Conservation (phyloP, 2,113 vertebrate genomes). For the Chloebia gouldiae region DNA sequence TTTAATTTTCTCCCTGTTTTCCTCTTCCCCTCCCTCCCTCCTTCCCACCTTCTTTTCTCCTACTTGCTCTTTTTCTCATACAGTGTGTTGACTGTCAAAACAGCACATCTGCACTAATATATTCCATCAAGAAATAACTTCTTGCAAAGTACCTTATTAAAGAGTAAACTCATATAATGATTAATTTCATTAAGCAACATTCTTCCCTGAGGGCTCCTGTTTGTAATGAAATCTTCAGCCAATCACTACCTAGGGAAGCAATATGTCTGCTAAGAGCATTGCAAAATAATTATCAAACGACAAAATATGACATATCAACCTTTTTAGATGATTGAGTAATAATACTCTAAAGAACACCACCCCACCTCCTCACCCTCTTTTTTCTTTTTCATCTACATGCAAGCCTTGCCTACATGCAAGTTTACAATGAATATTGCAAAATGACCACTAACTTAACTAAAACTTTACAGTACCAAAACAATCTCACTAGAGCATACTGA, state of each 20-base stretch:
- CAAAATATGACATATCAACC: not conserved
- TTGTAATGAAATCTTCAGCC: conserved; percentile 29
- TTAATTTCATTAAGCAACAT: conserved; percentile 39
- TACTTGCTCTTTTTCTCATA: not conserved
- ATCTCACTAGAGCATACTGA: not conserved
- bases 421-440: not conserved
- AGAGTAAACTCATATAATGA: not conserved
- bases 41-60: not conserved
- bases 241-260: not conserved
- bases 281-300: not conserved
- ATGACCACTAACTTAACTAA: not conserved
- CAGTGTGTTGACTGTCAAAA: not conserved
- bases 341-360: not conserved
- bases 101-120: not conserved
- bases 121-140: conserved; percentile 3
- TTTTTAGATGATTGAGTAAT: not conserved
- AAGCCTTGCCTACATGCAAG: not conserved
- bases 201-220: conserved; percentile 20
- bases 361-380: not conserved
- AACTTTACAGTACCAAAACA: not conserved
- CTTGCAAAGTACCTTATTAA: conserved; percentile 22
- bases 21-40: not conserved
- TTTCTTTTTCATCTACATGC: not conserved
- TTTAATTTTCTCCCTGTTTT: not conserved
- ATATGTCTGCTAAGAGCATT: not conserved